Base-by-base conservation (phyloP, 2,888 invertebrate genomes). In the Dasysyrphus tricinctus region DNA sequence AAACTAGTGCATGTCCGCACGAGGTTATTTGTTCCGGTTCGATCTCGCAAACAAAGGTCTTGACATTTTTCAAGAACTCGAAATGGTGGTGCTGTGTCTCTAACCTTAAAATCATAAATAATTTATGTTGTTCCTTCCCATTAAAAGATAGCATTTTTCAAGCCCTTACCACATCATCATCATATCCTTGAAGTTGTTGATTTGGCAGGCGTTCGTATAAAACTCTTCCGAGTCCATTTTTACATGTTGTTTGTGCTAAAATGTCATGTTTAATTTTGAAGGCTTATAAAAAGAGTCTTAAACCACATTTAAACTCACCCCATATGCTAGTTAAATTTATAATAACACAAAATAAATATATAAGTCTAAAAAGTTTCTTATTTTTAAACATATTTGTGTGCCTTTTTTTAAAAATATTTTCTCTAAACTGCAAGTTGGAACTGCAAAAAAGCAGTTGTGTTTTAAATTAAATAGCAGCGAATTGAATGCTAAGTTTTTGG, bases 181-280 rank as follows among this genome's bases (percentile, higher is more conserved):
- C 97, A 90, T 97, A 97, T 85, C 97, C 97, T 93, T 97, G 97
- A 47, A 97, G 93, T 92, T 97, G 97, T 90, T 97, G 97, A 92
- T 97, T 97, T 49, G 97, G 97, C 89, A 98, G 93, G 90, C 97
- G 94, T 93, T 98, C 97, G 91, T 97, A 98, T 93, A 97, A 96
- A 44, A 97, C 95, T 91, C 97, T 94, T 51, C 98, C 98, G 91
- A 96, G 94, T 76, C 97, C 97, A 91, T 97, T 96, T 91, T 97
- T 97, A 92, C 98, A 98, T 81, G 97, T 97, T 88, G 97, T 97
- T 95, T 97, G 97, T 90, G 92, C 92, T 92, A 87, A 32, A 77
- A 77, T 16, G 7, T 7, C 1, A 11, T 3, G 32, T 32, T 49
- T 19, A 9, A 11, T 12, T 9, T 2, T n/a, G 5, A 7, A 12